Base-by-base conservation (phyloP, 2,888 invertebrate genomes). In the Zelleria hepariella region DNA sequence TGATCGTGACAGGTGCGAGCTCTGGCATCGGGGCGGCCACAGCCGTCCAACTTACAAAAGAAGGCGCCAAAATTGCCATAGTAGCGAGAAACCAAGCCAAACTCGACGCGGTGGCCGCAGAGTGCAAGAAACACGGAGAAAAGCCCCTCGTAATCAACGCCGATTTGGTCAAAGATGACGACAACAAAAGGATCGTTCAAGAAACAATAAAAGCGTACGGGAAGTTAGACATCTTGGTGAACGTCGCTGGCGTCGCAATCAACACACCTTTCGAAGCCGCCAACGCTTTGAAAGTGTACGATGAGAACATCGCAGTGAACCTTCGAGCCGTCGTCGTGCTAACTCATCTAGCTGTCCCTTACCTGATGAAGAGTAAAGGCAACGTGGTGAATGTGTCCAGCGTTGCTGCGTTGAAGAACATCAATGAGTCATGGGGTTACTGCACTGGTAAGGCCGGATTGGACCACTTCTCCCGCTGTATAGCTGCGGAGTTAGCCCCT, bases 371-470 rank as follows among this genome's bases (percentile, higher is more conserved):
- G 64, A 72, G 70, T 3, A 78, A 84, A 66, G 90, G 90, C 25
- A 86, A 77, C 53, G 80, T 90, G 61, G 91, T 92, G 3, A 92
- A 92, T 70, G 89, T 92, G 2, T 91, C 91, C 57, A 91, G 90
- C 68, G 88, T 92, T 27, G 87, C 86, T 62, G 24, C 49, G 6
- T 25, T 86, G 84, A 63, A 91, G 91, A 10, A 32, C 10, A 21
- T 32, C n/a, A 25, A 21, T 8, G 18, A 32, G 1, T 90, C 10
- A 71, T 90, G 67, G 76, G 53, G 56, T 10, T 92, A 92, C 73
- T 73, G 72, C 63, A 88, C 91, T 80, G 88, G 90, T 26, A 92
- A 92, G 71, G 82, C 90, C 42, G 91, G 91, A 25, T 63, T 92
- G 20, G 92, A 92, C 70, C 91, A 91, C 65, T 81, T 92, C 64